Evolutionary conservation across 2,113 vertebrate genomes (phyloP).

Genomic region (Elephas maximus): DNA sequence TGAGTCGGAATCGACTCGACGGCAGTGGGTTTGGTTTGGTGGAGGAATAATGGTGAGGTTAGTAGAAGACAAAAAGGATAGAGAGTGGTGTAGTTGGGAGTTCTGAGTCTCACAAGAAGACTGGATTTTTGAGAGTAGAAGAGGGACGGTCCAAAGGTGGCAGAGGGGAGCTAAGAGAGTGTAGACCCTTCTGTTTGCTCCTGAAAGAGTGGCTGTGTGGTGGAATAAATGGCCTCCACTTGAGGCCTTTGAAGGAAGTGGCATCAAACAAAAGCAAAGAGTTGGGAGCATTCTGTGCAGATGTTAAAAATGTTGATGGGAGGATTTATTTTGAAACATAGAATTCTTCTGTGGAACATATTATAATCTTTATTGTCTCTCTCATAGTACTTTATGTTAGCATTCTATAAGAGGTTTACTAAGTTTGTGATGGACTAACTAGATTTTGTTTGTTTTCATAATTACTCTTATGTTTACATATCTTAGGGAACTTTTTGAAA

Average conservation of each 20-base stretch:
- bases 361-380: not conserved
- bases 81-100: too few relatives aligned
- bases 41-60: not conserved
- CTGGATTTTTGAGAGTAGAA: not conserved
- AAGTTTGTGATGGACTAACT: not conserved
- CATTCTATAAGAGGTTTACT: not conserved
- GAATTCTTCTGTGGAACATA: not conserved
- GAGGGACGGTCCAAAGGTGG: not conserved
- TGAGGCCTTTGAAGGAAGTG: not conserved
- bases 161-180: not conserved
- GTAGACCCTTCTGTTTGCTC: not conserved
- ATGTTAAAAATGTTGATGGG: not conserved
- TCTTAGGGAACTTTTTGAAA: constrained; percentile 8
- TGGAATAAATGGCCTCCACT: not conserved
- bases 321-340: not conserved
- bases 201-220: not conserved
- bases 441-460: not conserved
- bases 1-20: too few relatives aligned
- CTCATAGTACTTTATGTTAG: not conserved
- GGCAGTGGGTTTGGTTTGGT: too few relatives aligned
- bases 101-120: not conserved
- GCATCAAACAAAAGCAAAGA: not conserved
- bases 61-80: not conserved
- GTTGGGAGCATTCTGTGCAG: not conserved
- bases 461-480: not conserved